Evolutionary conservation across 2,797 vertebrate species (phyloP).

Genomic region (Manis pentadactyla): DNA sequence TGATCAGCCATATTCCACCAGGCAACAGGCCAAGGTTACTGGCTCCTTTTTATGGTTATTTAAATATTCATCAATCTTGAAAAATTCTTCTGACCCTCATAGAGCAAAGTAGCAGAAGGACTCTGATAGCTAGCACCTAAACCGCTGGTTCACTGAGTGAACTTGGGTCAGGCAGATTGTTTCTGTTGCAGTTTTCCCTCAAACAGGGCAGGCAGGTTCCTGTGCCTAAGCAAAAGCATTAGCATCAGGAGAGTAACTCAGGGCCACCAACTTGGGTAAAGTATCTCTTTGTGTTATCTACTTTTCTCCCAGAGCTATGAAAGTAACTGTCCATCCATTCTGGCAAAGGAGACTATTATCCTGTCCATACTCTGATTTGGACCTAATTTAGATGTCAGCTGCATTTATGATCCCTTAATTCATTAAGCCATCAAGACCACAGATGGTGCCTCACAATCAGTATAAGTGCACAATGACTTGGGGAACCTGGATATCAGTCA

Average conservation of each 20-base stretch:
- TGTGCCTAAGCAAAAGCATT: not conserved
- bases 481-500: conserved; percentile 45
- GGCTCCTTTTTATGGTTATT: not conserved
- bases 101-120: not conserved
- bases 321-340: conserved; percentile 56
- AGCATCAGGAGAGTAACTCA: not conserved
- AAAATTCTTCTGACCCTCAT: not conserved
- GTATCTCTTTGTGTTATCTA: conserved; percentile 53
- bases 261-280: conserved; percentile 48
- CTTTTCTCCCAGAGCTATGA: conserved; percentile 55
- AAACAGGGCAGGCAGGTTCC: not conserved
- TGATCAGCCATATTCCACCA: not conserved
- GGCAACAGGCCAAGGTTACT: not conserved
- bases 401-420: conserved; percentile 62
- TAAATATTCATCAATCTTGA: not conserved
- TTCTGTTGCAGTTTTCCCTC: not conserved
- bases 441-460: conserved; percentile 45
- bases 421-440: conserved; percentile 62
- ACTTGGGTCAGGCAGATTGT: not conserved
- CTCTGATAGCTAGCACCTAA: not conserved
- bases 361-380: not conserved
- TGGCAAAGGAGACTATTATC: conserved; percentile 47
- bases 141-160: not conserved
- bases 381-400: conserved; percentile 46
- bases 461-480: not conserved